Conservation (phyloP, 1,140 invertebrate species). For the Pteromalus puparum region DNA sequence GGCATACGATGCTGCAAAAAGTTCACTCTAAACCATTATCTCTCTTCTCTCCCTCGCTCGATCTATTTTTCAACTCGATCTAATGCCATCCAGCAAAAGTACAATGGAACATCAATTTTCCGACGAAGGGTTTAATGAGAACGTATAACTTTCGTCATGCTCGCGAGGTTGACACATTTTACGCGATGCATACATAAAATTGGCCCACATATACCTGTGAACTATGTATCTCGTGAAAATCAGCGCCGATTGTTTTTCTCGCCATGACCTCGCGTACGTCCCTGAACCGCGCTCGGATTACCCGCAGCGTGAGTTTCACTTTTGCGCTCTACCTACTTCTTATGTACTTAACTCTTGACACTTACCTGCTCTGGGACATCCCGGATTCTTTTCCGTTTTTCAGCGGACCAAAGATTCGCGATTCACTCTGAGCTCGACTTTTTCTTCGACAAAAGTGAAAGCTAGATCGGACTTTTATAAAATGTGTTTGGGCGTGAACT, state of each 20-base stretch:
- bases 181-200: too few relatives aligned
- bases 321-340: conserved; percentile 16
- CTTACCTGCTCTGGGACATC: not conserved
- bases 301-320: not conserved
- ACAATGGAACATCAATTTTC: not conserved
- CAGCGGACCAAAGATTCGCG: too few relatives aligned
- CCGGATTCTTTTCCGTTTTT: not conserved
- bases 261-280: too few relatives aligned
- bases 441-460: too few relatives aligned
- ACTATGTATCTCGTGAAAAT: too few relatives aligned
- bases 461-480: too few relatives aligned
- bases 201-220: too few relatives aligned
- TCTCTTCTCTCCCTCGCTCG: not conserved
- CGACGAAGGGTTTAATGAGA: not conserved
- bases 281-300: too few relatives aligned
- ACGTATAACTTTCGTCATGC: not conserved
- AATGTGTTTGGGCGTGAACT: too few relatives aligned
- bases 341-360: not conserved
- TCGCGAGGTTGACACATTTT: too few relatives aligned
- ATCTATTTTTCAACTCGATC: not conserved
- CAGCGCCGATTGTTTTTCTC: too few relatives aligned
- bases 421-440: too few relatives aligned
- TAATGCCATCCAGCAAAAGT: not conserved
- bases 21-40: not conserved
- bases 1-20: not conserved